Evolutionary conservation across 2,113 vertebrate species (phyloP).

Genomic region (Ornithorhynchus anatinus): DNA sequence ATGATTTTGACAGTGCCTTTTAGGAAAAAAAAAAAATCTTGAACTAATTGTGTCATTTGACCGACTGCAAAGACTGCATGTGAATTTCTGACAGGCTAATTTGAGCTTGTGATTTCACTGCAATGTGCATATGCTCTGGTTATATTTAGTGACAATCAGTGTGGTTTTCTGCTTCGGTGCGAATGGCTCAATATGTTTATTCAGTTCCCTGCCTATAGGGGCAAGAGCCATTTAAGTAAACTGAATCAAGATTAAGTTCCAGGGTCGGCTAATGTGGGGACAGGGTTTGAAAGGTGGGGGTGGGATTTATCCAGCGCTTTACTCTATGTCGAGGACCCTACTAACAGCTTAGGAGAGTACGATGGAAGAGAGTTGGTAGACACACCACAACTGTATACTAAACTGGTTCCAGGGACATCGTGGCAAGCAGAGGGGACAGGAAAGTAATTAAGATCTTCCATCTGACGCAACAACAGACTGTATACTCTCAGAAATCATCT

Average conservation of each 20-base stretch:
- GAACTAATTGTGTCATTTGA: constrained; percentile 72
- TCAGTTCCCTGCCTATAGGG: constrained; percentile 29
- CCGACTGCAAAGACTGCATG: constrained; percentile 54
- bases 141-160: constrained; percentile 73
- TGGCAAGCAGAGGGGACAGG: neutral
- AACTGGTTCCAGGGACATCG: neutral
- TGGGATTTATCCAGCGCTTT: too few relatives aligned
- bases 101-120: constrained; percentile 63
- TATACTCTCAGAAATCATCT: neutral
- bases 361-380: too few relatives aligned
- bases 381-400: neutral
- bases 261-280: neutral
- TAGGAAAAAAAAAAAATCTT: constrained; percentile 67
- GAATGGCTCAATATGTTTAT: constrained; percentile 41
- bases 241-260: neutral
- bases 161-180: constrained; percentile 67
- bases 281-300: neutral
- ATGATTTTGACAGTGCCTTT: constrained; percentile 64
- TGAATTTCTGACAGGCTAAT: constrained; percentile 75
- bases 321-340: too few relatives aligned
- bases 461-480: neutral
- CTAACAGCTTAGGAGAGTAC: too few relatives aligned
- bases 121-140: constrained; percentile 58
- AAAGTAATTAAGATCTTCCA: neutral
- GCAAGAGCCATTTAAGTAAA: neutral